Evolutionary conservation across 2,113 vertebrate genomes (phyloP), one percentile per base, ranked within the genome.

Genomic region (Bambusicola thoracicus): DNA sequence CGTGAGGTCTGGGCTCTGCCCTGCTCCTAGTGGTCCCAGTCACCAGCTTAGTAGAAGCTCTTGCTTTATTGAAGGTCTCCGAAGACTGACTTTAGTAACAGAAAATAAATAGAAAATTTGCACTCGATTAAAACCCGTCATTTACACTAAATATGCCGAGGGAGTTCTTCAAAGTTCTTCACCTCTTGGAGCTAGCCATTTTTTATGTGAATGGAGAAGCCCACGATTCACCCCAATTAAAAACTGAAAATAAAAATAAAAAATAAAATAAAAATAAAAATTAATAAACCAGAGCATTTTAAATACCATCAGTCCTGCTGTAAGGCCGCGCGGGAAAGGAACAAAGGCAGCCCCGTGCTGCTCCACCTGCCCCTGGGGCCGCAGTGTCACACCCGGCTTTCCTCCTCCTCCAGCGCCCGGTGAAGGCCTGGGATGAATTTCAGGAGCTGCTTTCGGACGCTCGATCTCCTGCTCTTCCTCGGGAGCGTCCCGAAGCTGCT

Each of bases 401-500:
- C 99, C 46, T 99, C 99, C 94, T 99, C 99, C 80, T 99, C 98
- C 24, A 99, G 98, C 0, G 99, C 98, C 48, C 98, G 97, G 59
- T 99, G 98, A 44, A 99, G 98, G 87, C 98, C 98, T 7, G 99
- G 99, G 22, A 99, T 97, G 94, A 99, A 98, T 89, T 98, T 99
- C 61, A 99, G 24, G 24, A 99, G 97, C 3, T 98, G 98, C 90
- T 98, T 99, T 15, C 99, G 97, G 11, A 99, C 97, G 2, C 98
- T 99, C 55, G 83, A 85, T 78, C 95, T 97, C 90, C 98, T 97
- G 84, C 82, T 85, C 83, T 98, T 99, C 36, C 99, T 96, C 1
- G 99, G 99, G 40, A 99, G 96, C 3, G 99, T 99, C 32, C 99
- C 99, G 24, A 99, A 99, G 59, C 98, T 38, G 17, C 98, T 97